Conservation (phyloP, 2,797 vertebrate species). For the Diglossa cyanea region DNA sequence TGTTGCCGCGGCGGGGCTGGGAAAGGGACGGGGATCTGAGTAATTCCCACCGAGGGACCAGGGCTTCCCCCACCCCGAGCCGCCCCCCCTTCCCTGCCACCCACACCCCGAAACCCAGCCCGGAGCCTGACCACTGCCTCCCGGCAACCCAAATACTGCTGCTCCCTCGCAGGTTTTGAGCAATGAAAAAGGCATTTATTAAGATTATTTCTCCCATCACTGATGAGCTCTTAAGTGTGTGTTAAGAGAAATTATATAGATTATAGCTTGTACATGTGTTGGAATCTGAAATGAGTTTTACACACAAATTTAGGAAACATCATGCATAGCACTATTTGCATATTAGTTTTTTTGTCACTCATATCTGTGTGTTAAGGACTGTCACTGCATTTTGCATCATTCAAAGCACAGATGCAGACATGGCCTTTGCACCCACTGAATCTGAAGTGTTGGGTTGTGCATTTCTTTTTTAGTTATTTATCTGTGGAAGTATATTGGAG, state of each 20-base stretch:
- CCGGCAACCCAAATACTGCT: background rate
- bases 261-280: background rate
- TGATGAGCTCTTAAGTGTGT: background rate
- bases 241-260: background rate
- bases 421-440: background rate
- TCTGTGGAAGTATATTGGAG: background rate
- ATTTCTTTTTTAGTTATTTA: background rate
- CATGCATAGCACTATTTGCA: background rate
- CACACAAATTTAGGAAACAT: background rate
- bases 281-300: background rate
- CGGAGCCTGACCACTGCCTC: background rate
- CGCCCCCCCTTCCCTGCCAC: background rate
- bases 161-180: background rate
- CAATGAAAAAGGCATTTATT: background rate
- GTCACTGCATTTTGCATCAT: background rate
- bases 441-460: background rate
- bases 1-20: conserved; percentile 38
- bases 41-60: background rate
- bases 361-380: background rate
- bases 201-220: background rate
- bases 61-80: background rate
- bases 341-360: conserved; percentile 12
- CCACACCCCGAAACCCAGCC: conserved; percentile 30
- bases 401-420: background rate
- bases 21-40: background rate